phyloP scores from a whole-genome alignment of 2,113 vertebrate genomes.

The Casuarius casuarius region DNA sequence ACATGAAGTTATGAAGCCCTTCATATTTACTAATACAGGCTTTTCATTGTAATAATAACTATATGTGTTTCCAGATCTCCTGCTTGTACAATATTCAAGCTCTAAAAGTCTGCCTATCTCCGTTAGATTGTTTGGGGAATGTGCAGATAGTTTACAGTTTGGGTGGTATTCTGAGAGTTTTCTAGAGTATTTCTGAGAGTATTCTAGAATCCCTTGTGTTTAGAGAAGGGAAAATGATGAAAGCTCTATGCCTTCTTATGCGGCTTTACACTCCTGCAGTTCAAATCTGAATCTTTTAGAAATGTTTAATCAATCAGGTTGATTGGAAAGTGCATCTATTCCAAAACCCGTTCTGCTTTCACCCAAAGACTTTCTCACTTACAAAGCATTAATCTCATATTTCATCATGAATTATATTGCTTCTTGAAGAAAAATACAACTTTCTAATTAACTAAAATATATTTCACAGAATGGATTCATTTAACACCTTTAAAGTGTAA shows the following conservation, averaged over 20 bases:
- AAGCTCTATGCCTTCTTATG: background rate
- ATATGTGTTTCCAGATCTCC: background rate
- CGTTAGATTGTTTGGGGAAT: background rate
- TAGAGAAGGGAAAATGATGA: background rate
- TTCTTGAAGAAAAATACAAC: background rate
- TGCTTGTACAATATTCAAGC: background rate
- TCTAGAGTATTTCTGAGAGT: no score
- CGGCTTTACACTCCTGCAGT: background rate
- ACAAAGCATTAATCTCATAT: background rate
- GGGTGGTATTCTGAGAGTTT: background rate
- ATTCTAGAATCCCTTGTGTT: background rate
- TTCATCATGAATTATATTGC: background rate
- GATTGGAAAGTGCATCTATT: background rate
- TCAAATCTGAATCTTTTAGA: background rate
- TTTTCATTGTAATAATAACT: background rate
- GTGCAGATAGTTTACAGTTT: background rate
- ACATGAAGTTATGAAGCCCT: background rate
- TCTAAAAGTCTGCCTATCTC: background rate
- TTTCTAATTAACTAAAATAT: constrained; percentile 18
- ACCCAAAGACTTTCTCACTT: background rate
- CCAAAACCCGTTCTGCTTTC: background rate
- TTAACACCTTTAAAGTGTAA: background rate
- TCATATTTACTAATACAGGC: background rate
- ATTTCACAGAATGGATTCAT: background rate
- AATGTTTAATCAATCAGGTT: background rate